Evolutionary conservation across 2,888 invertebrate species (phyloP), one percentile per base, ranked within the genome.

Genomic region (Lasius fuliginosus): DNA sequence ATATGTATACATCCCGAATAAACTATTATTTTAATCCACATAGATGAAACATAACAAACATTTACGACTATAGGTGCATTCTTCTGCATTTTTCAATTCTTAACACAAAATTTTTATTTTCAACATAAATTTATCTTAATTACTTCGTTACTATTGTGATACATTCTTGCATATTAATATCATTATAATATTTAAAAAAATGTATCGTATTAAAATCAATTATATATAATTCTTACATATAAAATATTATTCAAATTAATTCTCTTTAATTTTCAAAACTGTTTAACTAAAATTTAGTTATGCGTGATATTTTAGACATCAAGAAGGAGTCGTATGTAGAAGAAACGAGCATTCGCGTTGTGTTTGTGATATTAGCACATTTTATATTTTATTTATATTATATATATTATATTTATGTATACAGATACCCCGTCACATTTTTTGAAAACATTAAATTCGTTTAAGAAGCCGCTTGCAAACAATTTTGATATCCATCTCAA

Each of bases 381-480:
- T 30, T 27, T 11, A 11, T 11, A 27, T 58, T 58, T 58, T 40
- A 40, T 40, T 40, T 40, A 9, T 12, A 12, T 42, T 42, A 42
- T 42, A 12, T 40, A 40, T 3, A 40, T 40, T 11, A 40, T 40
- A 40, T 40, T 40, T 42, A 42, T 42, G 12, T 42, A 42, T 42
- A 42, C 12, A 42, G 3, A 42, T 42, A 42, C 1, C 12, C 12
- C 30, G 12, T 3, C n/a, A 53, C 8, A 18, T 53, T n/a, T 27
- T 67, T 23, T 40, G 3, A 69, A 33, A 56, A 71, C 15, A 56
- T 36, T 69, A 53, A 69, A 53, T 36, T 40, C 11, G n/a, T 49
- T 49, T 53, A 4, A 1, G 8, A 12, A 3, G 27, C 6, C 30
- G 3, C 2, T 36, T n/a, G 27, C 18, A 27, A 40, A 4, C 56